Conservation (phyloP, 2,797 vertebrate genomes). For the Esox masquinongy region DNA sequence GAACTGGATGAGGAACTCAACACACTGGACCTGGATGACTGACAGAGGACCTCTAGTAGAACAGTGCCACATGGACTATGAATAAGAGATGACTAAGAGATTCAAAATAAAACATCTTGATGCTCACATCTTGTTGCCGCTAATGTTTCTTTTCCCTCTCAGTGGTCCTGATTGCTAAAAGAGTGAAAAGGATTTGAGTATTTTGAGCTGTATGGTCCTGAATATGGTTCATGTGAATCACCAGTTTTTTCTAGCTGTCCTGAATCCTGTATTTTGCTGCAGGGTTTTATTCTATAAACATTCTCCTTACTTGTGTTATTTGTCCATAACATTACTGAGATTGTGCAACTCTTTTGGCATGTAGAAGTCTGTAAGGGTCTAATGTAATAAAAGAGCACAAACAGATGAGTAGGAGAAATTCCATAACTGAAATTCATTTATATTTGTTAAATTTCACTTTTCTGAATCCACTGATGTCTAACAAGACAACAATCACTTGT, state of each 20-base stretch:
- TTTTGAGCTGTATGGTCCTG: neutral
- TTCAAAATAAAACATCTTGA: slow-evolving; percentile 11
- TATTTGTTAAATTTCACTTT: neutral
- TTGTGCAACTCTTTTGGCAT: neutral
- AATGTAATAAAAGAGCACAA: neutral
- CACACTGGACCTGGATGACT: slow-evolving; percentile 90
- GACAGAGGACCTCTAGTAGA: slow-evolving; percentile 23
- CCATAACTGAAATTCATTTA: neutral
- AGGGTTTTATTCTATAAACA: neutral
- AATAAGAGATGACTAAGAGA: slow-evolving; percentile 1
- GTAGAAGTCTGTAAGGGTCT: neutral
- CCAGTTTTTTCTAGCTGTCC: neutral
- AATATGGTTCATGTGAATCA: neutral
- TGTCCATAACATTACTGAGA: neutral
- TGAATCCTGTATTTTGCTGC: neutral
- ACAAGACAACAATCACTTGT: too few species aligned
- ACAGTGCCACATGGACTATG: slow-evolving; percentile 17
- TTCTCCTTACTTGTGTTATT: neutral
- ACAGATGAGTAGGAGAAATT: neutral
- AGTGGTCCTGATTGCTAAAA: neutral
- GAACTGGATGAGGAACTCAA: slow-evolving; percentile 97
- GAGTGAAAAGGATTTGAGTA: neutral
- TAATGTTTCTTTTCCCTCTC: neutral
- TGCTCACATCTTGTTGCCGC: slow-evolving; percentile 7
- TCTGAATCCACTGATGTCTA: too few species aligned